Evolutionary conservation across 2,113 vertebrate species (phyloP).

Genomic region (Reinhardtius hippoglossoides): DNA sequence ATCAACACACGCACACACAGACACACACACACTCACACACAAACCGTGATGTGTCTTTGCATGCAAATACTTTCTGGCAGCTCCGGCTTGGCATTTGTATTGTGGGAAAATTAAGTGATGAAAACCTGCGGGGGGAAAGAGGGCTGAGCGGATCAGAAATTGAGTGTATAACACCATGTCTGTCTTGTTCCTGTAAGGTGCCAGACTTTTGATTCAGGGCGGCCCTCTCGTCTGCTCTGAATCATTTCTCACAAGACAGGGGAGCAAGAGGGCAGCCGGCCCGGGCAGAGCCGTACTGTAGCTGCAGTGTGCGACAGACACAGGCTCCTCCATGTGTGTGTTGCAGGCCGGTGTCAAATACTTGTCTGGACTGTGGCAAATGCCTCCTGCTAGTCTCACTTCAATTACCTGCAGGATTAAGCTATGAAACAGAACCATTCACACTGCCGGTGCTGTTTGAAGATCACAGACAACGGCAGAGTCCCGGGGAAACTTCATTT

Average conservation of each 20-base stretch:
- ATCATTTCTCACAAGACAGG: conserved; percentile 65
- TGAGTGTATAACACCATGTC: conserved; percentile 39
- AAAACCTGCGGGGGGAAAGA: conserved; percentile 45
- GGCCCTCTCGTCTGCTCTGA: conserved; percentile 54
- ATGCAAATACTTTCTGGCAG: conserved; percentile 75
- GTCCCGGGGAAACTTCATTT: conserved; percentile 39
- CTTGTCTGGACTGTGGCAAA: conserved; percentile 81
- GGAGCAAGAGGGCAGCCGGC: conserved; percentile 62
- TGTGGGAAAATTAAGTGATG: conserved; percentile 73
- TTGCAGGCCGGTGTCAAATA: conserved; percentile 82
- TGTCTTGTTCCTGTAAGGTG: conserved; percentile 59
- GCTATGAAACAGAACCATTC: conserved; percentile 65
- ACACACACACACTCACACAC: conserved; percentile 51
- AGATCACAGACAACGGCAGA: conserved; percentile 51
- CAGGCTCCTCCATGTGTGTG: conserved; percentile 59
- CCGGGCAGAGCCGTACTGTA: conserved; percentile 56
- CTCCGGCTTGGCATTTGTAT: conserved; percentile 61
- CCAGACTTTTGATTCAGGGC: conserved; percentile 48
- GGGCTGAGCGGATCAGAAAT: conserved; percentile 29
- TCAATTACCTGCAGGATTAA: conserved; percentile 65
- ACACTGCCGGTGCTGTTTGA: conserved; percentile 48
- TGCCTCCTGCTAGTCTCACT: conserved; percentile 70
- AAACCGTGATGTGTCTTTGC: conserved; percentile 72
- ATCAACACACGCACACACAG: conserved; percentile 69
- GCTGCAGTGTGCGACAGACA: conserved; percentile 73